Base-by-base conservation (phyloP, 1,140 invertebrate species). In the Brachystomella parvula region DNA sequence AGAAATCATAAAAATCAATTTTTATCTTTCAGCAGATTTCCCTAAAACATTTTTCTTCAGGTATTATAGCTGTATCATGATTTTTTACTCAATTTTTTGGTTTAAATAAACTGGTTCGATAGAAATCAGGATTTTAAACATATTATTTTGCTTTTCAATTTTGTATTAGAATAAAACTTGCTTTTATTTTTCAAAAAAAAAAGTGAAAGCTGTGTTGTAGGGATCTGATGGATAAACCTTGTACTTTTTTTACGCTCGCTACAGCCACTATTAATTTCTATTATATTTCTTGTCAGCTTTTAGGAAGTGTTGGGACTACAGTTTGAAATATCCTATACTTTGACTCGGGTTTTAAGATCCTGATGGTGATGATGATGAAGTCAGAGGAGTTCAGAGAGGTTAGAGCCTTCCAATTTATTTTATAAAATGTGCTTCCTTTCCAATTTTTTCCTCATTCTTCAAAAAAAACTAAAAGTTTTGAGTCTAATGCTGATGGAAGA, bases 181-280 rank as follows among this genome's bases (percentile, higher is more conserved):
- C 49, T 53, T 9, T 6, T 24, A 26, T 3, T 53, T 53, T 26
- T 53, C 15, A 15, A 26, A 53, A 19, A 15, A 6, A 15, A 53
- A 53, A 12, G 49, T 26, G 49, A 17, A 53, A 6, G 49, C 21
- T 19, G 24, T 24, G 12, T 15, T 53, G 49, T 53, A 53, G 49
- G 49, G n/a, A n/a, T n/a, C 24, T 53, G 24, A 53, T 53, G 49
- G 49, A 53, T 17, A 53, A 53, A 53, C 24, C 49, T 6, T 17
- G 49, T 53, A 53, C 6, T 15, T 24, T 24, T 15, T 53, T 24
- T 53, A 12, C 49, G 49, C 9, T 53, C 21, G 3, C 35, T 19
- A 39, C 6, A 19, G 19, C 6, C 12, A 53, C 49, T 53, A 53
- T 53, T 53, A 53, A 53, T 53, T 53, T 53, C 49, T 53, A 53